phyloP scores from a whole-genome alignment of 1,140 invertebrate species.

The Megalopta genalis region DNA sequence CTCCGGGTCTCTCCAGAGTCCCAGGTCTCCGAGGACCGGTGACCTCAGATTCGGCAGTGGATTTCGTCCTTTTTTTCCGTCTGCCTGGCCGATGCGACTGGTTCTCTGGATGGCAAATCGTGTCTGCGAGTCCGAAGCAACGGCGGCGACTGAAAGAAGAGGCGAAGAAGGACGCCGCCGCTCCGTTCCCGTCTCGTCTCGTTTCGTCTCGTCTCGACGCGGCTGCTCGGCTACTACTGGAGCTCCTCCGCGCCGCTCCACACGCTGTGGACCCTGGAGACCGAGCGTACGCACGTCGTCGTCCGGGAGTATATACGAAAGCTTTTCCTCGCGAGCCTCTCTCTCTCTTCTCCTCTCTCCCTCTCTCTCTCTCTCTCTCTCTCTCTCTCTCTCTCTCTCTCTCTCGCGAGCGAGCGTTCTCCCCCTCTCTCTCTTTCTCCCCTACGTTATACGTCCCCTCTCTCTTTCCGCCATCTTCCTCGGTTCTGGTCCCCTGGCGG shows the following conservation, averaged over 20 bases:
- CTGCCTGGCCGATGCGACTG: neutral
- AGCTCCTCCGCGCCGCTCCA: conserved; percentile 16
- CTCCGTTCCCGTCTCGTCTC: conserved; percentile 12
- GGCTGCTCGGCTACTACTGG: conserved; percentile 47
- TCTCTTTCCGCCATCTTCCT: neutral
- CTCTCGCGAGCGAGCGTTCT: neutral
- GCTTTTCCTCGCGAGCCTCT: conserved; percentile 23
- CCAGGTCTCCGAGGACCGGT: neutral
- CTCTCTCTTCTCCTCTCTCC: neutral
- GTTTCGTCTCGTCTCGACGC: conserved; percentile 31
- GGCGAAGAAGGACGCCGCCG: conserved; percentile 17
- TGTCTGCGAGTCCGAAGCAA: conserved; percentile 7
- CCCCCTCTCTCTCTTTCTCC: neutral
- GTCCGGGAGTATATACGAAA: conserved; percentile 42
- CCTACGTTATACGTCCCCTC: too few relatives aligned
- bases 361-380: neutral
- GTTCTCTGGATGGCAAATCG: neutral
- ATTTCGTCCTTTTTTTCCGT: too few relatives aligned
- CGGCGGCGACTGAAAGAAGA: conserved; percentile 2
- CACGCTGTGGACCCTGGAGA: conserved; percentile 12
- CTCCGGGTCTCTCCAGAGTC: neutral
- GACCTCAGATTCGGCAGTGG: too few relatives aligned
- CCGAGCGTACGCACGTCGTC: conserved; percentile 23
- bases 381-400: conserved; percentile 12
- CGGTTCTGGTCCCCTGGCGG: neutral